These are phyloP conservation scores for Gnathochromis pfefferi DNA, from an alignment of 2,113 vertebrate genomes.

Conservation along the genomic window DNA sequence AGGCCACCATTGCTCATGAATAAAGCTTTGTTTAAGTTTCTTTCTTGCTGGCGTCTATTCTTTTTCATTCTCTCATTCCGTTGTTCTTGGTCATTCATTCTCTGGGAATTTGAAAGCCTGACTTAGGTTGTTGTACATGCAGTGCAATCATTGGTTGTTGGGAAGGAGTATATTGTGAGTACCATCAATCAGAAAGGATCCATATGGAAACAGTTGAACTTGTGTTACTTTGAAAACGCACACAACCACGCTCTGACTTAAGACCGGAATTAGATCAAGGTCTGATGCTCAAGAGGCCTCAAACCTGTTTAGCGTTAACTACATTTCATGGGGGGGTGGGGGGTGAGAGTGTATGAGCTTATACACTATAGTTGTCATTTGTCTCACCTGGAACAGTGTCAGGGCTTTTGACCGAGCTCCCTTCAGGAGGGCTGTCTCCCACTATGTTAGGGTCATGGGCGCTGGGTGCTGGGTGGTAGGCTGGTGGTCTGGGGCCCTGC, in stretches of 20 bases:
- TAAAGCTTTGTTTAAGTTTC: conserved; percentile 33
- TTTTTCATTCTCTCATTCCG: conserved; percentile 3
- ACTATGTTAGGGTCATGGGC: conserved; percentile 80
- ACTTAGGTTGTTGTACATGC: not conserved
- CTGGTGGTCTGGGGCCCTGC: conserved; percentile 66
- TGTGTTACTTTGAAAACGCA: conserved; percentile 11
- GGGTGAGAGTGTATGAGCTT: not conserved
- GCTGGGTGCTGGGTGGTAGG: conserved; percentile 61
- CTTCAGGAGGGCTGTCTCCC: conserved; percentile 78
- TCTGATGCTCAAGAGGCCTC: not conserved
- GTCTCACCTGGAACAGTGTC: conserved; percentile 72
- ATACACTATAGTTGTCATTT: not conserved
- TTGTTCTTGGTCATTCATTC: conserved; percentile 13
- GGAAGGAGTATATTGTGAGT: conserved; percentile 18
- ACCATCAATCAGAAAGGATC: conserved; percentile 1
- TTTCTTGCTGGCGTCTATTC: not conserved
- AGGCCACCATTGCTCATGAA: conserved; percentile 35
- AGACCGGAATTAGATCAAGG: conserved; percentile 1
- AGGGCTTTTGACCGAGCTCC: conserved; percentile 66
- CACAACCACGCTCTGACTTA: not conserved
- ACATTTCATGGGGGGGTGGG: not conserved
- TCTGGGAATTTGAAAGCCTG: not conserved
- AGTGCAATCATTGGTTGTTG: not conserved
- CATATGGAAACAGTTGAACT: conserved; percentile 45
- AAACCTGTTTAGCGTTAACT: conserved; percentile 16